Conservation (phyloP, 2,113 vertebrate genomes). For the Oreochromis niloticus region DNA sequence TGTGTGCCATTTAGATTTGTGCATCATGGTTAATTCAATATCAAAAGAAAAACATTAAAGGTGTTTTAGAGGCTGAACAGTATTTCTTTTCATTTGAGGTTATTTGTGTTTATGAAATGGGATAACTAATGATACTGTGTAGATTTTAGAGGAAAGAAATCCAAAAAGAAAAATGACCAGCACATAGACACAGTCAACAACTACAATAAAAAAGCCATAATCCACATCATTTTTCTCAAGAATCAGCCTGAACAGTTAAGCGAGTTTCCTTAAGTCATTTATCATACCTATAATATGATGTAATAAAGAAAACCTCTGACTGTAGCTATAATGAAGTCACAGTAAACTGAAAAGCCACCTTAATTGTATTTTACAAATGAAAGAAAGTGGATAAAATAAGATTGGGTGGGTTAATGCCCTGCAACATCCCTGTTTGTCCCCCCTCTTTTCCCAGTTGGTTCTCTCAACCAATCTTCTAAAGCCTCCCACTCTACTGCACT, state of each 20-base stretch:
- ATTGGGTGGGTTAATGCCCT: background rate
- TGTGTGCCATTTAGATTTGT: background rate
- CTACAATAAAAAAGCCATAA: background rate
- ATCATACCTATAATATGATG: background rate
- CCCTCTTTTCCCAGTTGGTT: background rate
- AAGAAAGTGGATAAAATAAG: background rate
- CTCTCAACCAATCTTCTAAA: slow-evolving; percentile 21
- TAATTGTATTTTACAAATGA: background rate
- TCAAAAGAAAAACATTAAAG: background rate
- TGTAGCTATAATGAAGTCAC: background rate
- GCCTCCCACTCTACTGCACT: background rate
- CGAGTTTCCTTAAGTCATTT: background rate
- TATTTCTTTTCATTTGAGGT: background rate
- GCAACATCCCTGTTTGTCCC: background rate
- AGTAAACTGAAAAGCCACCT: background rate
- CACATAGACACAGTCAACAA: background rate
- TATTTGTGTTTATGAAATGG: background rate
- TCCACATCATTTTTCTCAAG: background rate
- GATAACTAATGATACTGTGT: background rate
- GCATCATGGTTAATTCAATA: background rate
- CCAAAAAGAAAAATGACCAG: background rate
- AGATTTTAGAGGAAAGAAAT: background rate
- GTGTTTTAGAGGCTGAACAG: background rate
- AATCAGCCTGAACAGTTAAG: background rate
- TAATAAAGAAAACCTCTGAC: background rate